These are phyloP conservation scores for Saccostrea echinata DNA, from an alignment of 1,140 invertebrate species.

Conservation along the genomic window DNA sequence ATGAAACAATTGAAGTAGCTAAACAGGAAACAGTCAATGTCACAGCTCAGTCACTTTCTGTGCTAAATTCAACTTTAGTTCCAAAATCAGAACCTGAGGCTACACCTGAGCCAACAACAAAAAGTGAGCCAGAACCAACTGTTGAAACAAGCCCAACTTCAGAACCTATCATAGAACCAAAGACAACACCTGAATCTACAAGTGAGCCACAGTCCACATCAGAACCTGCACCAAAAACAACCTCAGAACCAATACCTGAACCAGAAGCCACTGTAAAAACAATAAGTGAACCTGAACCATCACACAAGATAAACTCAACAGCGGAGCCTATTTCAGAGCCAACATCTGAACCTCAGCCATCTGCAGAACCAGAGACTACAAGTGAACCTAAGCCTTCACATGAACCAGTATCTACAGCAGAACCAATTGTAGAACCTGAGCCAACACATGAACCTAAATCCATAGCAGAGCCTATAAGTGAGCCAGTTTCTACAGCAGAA, in stretches of 20 bases:
- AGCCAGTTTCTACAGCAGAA: slow-evolving; percentile 36
- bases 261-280: slow-evolving; percentile 20
- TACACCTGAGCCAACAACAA: slow-evolving; percentile 1
- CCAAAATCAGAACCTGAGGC: not conserved
- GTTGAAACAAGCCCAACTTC: not conserved
- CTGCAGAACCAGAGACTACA: slow-evolving; percentile 10
- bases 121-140: slow-evolving; percentile 4
- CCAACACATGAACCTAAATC: slow-evolving; percentile 4
- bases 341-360: slow-evolving; percentile 35
- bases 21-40: too few species aligned
- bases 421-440: slow-evolving; percentile 49
- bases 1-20: not conserved
- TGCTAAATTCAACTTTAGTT: not conserved
- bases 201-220: slow-evolving; percentile 25
- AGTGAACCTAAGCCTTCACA: slow-evolving; percentile 44
- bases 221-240: slow-evolving; percentile 8
- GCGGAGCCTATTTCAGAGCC: slow-evolving; percentile 37
- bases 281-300: not conserved
- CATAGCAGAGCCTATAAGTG: slow-evolving; percentile 1
- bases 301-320: not conserved
- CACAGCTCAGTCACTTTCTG: too few species aligned
- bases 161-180: slow-evolving; percentile 12
- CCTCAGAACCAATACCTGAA: slow-evolving; percentile 12
- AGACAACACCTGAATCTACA: not conserved
- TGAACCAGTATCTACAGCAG: slow-evolving; percentile 16